Conservation (phyloP, 2,113 vertebrate species). For the Myanophis thanlyinensis region DNA sequence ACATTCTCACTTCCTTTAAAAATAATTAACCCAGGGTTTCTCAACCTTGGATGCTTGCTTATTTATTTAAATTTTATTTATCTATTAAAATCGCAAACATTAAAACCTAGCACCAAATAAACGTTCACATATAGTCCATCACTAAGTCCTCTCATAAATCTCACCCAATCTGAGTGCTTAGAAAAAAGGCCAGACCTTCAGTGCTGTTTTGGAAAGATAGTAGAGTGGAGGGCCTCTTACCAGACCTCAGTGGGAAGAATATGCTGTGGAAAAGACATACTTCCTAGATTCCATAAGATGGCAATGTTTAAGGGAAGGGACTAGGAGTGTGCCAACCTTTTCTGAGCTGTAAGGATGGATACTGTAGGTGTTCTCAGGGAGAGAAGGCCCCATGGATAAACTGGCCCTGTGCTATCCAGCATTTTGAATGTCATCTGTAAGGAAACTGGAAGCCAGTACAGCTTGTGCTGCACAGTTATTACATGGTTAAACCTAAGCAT, state of each 20-base stretch:
- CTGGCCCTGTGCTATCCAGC: neutral
- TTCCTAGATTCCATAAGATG: neutral
- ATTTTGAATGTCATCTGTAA: neutral
- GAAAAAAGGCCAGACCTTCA: neutral
- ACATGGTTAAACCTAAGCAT: neutral
- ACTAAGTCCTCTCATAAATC: neutral
- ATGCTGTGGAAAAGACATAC: neutral
- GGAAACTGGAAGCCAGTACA: neutral
- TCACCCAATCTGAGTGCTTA: neutral
- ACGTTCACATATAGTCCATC: neutral
- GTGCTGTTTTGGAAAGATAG: neutral
- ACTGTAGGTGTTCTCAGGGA: neutral
- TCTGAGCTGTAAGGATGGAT: neutral
- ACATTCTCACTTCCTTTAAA: conserved; percentile 49
- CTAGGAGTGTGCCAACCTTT: neutral
- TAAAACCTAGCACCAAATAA: neutral
- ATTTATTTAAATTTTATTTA: neutral
- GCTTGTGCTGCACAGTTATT: neutral
- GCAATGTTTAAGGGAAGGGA: neutral
- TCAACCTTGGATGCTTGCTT: conserved; percentile 5
- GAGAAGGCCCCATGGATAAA: neutral
- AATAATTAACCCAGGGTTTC: neutral
- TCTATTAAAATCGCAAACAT: neutral
- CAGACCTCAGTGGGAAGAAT: neutral
- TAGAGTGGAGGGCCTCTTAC: neutral